phyloP scores from a whole-genome alignment of 2,797 vertebrate species.

The Galagoides demidoff region DNA sequence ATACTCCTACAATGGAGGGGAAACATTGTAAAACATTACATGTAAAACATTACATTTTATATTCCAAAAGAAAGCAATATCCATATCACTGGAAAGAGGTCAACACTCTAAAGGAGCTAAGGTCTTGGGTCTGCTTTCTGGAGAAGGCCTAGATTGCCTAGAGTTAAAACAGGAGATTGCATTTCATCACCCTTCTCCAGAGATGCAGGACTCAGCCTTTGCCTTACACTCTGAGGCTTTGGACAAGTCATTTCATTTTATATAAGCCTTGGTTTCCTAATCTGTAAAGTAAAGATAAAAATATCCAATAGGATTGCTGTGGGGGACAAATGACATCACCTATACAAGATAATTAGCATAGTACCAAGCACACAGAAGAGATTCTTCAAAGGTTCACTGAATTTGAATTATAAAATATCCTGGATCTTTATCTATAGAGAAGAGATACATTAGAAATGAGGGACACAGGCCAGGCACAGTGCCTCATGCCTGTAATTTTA shows the following conservation, averaged over 20 bases:
- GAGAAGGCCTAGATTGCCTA: background rate
- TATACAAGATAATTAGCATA: background rate
- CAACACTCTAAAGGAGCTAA: background rate
- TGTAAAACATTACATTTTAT: background rate
- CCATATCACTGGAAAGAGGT: background rate
- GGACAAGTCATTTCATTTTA: background rate
- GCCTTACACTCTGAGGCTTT: background rate
- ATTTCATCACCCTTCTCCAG: background rate
- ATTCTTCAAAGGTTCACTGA: background rate
- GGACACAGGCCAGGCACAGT: background rate
- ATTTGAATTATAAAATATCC: conserved; percentile 2
- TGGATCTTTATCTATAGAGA: conserved; percentile 6
- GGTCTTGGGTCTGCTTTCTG: background rate
- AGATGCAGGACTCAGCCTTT: background rate
- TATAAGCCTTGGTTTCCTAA: background rate
- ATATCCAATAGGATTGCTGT: background rate
- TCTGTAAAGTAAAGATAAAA: conserved; percentile 25
- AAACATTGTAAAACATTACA: background rate
- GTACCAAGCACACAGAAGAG: background rate
- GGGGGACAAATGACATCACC: background rate
- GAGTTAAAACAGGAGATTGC: background rate
- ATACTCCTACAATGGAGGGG: too few species aligned
- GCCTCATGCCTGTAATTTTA: too few species aligned
- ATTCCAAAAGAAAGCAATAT: conserved; percentile 25
- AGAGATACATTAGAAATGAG: background rate